Base-by-base conservation (phyloP, 2,797 vertebrate species). In the Aldrovandia affinis region DNA sequence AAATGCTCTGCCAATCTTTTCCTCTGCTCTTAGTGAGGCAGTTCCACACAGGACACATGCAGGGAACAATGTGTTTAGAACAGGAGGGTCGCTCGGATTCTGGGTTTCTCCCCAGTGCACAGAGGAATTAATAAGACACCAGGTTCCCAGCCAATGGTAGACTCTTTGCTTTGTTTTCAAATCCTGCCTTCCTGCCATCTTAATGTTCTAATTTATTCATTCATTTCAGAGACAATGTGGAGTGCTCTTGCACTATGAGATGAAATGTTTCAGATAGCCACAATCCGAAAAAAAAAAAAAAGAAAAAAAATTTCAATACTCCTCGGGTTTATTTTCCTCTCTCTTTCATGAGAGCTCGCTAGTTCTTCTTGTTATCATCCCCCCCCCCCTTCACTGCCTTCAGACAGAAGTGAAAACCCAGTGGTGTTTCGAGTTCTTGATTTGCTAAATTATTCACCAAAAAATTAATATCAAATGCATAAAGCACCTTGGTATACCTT, bases 161-260 rank as follows among this genome's bases (percentile, higher is more conserved):
- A 89, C 83, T n/a, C n/a, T 86, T 85, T 88, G 84, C 90, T 87
- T 59, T 92, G 89, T 89, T 91, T 91, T 90, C 86, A 90, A 89
- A 91, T 89, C 89, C 89, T 85, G 89, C 87, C 85, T 70, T 70
- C 82, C 86, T 78, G 83, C 63, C 87, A 82, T 88, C 89, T 83
- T 85, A 89, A 90, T 78, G 89, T 89, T 88, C 85, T 90, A 86
- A 86, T 90, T 82, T 90, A 88, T 88, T 89, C 86, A 84, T 89
- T 15, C 89, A 52, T 84, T 89, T 88, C 87, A 80, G 65, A 80
- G 84, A 87, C 83, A 87, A 83, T 89, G 86, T 68, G 30, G 15
- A 42, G 68, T n/a, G 30, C 82, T 55, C 68, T 25, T 25, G 50
- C 47, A 55, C 39, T 3, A 59, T 36, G 47, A 65, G 50, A 73